Evolutionary conservation across 2,797 vertebrate genomes (phyloP).

Genomic region (Poeciliopsis paucimaculata): DNA sequence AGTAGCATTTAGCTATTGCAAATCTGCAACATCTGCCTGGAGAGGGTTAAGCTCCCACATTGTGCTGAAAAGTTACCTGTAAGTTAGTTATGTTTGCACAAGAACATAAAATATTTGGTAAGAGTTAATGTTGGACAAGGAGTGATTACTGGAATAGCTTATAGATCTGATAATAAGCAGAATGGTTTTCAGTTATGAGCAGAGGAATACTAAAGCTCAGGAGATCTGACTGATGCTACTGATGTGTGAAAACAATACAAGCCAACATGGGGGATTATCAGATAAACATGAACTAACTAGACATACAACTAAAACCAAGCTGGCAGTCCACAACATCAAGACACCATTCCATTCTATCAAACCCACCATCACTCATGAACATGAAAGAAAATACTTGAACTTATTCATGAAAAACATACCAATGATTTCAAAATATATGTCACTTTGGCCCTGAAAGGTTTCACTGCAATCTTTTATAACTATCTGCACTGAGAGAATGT

Average conservation of each 20-base stretch:
- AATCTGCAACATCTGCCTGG: no score
- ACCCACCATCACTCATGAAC: neutral
- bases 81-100: no score
- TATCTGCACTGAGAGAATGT: conserved; percentile 42
- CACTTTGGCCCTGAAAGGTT: conserved; percentile 35
- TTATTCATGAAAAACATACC: neutral
- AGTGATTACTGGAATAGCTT: neutral
- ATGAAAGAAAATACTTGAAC: neutral
- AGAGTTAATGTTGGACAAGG: neutral
- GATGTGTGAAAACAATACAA: neutral
- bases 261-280: neutral
- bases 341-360: neutral
- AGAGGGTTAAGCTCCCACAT: no score
- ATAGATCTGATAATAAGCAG: neutral
- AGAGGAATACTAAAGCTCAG: neutral
- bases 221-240: neutral
- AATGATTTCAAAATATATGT: conserved; percentile 6
- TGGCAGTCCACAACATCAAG: neutral
- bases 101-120: no score
- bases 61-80: no score
- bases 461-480: conserved; percentile 31
- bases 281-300: neutral
- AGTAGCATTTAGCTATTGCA: no score
- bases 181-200: neutral
- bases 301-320: neutral